These are phyloP conservation scores for Tachina fera DNA, from an alignment of 2,888 invertebrate species.

Conservation along the genomic window DNA sequence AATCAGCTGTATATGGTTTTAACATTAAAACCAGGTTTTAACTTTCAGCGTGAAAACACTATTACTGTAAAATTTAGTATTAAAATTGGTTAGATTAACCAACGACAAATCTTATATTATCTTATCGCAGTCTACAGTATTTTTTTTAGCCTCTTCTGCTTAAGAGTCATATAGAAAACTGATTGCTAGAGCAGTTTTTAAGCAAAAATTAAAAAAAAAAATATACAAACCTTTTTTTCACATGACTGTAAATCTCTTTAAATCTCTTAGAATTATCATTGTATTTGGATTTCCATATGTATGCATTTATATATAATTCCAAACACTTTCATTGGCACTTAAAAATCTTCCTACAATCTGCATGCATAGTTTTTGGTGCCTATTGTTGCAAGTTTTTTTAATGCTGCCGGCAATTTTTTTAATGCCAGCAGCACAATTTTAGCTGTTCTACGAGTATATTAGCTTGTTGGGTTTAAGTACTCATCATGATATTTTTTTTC, in stretches of 20 bases:
- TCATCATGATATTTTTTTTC: constrained; percentile 26
- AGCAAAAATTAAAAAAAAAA: no score
- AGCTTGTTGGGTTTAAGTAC: constrained; percentile 33
- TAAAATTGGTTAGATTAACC: no score
- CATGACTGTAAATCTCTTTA: not conserved
- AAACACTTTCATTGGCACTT: not conserved
- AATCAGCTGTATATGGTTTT: no score
- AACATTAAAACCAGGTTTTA: no score
- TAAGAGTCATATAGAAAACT: no score
- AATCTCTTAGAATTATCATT: constrained; percentile 1
- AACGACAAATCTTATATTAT: no score
- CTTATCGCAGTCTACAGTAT: no score
- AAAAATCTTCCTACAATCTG: not conserved
- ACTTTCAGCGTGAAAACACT: no score
- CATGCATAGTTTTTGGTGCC: constrained; percentile 1
- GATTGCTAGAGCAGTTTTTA: no score
- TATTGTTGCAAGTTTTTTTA: constrained; percentile 23
- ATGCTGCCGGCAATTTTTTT: constrained; percentile 26
- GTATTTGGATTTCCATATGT: not conserved
- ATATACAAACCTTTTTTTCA: no score
- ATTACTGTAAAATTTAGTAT: no score
- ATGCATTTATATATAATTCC: not conserved
- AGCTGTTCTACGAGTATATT: constrained; percentile 34
- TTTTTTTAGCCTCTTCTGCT: no score
- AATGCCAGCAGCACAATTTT: constrained; percentile 23